Base-by-base conservation (phyloP, 2,113 vertebrate genomes). In the Saccopteryx leptura region DNA sequence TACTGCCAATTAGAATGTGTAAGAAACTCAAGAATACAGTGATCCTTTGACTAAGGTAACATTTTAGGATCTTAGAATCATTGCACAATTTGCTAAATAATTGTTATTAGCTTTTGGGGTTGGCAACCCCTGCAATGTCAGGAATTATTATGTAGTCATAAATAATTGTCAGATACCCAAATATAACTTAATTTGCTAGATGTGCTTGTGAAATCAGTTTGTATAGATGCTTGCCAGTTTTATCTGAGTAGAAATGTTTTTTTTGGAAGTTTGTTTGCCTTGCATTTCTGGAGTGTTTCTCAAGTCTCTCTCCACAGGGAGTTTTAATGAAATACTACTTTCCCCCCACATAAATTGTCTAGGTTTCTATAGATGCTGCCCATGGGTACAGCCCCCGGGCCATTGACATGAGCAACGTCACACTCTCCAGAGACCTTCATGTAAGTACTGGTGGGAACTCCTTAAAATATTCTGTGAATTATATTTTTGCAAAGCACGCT, bases 361-460 rank as follows among this genome's bases (percentile, higher is more conserved):
- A 99, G 99, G 98, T 99, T 90, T 99, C 99, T 48, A 98, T 99
- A 88, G 99, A 99, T 91, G 98, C 99, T 68, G 98, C 98, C 65
- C 98, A 99, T 84, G 99, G 99, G 2, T 99, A 99, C 88, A 99
- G 98, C 66, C 99, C 99, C 8, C 98, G 99, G 95, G 99, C 99
- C 17, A 99, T 99, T 10, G 99, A 99, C 91, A 99, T 99, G 99
- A 99, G 99, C 98, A 99, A 99, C 2, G 99, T 99, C 4, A 99
- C 99, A 0, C 98, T 99, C 69, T 99, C 99, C 93, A 98, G 99
- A 98, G 99, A 99, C 65, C 95, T 99, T 93, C 99, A 99, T 87
- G 99, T 99, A 98, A 99, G 99, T 98, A 21, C 23, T 88, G 9
- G 24, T n/a, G 2, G n/a, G n/a, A n/a, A 58, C 81, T 60, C n/a